A percentile compares a stretch with the other conserved stretches of the same genome.
phyloP scores from a whole-genome alignment of 2,888 invertebrate genomes.

The Cabera pusaria region DNA sequence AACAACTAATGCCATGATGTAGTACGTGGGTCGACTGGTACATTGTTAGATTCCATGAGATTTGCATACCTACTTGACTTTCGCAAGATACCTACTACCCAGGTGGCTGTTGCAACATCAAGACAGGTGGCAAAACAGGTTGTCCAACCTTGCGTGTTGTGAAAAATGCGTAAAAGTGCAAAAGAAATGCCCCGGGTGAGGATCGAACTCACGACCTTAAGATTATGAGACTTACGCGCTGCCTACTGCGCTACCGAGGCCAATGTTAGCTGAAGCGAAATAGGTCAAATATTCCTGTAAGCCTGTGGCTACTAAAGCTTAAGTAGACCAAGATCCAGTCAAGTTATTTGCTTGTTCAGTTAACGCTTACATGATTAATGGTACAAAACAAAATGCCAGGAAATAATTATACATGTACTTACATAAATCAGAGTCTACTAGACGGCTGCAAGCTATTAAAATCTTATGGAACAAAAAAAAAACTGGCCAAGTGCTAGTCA shows the following conservation, averaged over 20 bases:
- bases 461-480: no score
- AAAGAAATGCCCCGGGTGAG: conserved; percentile 91
- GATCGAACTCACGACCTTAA: conserved; percentile 98
- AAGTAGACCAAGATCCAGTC: no score
- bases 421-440: no score
- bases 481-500: no score
- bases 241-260: conserved; percentile 94
- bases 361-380: no score
- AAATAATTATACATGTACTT: no score
- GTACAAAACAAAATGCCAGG: no score
- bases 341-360: no score
- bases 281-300: conserved; percentile 29
- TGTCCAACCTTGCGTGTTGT: conserved; percentile 21
- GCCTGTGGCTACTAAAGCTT: no score
- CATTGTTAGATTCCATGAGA: conserved; percentile 55
- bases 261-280: no score
- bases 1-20: conserved; percentile 47
- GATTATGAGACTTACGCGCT: conserved; percentile 96
- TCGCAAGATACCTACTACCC: conserved; percentile 40
- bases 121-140: conserved; percentile 38
- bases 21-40: conserved; percentile 53
- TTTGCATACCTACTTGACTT: conserved; percentile 55
- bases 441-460: no score
- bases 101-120: conserved; percentile 26
- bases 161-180: conserved; percentile 32